Percentiles rank a stretch among this genome's conserved stretches.
Conservation (phyloP, 2,113 vertebrate species). For the Bombycilla garrulus region DNA sequence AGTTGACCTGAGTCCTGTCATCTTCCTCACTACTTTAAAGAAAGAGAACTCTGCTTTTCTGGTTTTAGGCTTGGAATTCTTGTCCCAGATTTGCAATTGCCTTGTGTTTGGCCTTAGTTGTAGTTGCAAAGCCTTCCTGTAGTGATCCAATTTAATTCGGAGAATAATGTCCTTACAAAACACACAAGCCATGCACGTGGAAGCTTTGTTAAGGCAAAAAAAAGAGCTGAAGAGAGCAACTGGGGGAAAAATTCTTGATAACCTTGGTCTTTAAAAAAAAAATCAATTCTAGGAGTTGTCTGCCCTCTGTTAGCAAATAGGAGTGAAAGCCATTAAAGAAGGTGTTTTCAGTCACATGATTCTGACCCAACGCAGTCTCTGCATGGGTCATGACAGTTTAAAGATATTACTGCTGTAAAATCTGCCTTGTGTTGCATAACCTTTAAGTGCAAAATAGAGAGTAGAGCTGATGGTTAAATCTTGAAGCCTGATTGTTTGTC, state of each 20-base stretch:
- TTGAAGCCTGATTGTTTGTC: not conserved
- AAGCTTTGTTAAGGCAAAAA: not conserved
- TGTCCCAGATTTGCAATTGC: not conserved
- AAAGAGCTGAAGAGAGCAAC: not conserved
- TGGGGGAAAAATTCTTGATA: not conserved
- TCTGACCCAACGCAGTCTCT: not conserved
- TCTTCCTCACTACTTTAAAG: not conserved
- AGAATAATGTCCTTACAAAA: not conserved
- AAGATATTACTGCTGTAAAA: not conserved
- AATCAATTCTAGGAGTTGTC: not conserved
- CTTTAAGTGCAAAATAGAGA: not conserved
- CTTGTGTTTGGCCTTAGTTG: not conserved
- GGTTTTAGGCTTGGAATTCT: not conserved
- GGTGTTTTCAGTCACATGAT: not conserved
- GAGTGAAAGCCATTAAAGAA: not conserved
- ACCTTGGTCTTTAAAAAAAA: not conserved
- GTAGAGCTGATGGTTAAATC: not conserved
- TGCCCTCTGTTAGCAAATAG: not conserved
- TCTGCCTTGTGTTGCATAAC: not conserved
- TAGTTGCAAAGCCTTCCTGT: not conserved
- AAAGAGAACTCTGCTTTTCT: not conserved
- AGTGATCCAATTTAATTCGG: not conserved
- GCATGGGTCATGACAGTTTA: not conserved
- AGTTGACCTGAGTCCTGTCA: not conserved
- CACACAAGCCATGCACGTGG: not conserved